These are phyloP conservation scores for Bombus superbus DNA, from an alignment of 1,140 invertebrate genomes.

Conservation along the genomic window DNA sequence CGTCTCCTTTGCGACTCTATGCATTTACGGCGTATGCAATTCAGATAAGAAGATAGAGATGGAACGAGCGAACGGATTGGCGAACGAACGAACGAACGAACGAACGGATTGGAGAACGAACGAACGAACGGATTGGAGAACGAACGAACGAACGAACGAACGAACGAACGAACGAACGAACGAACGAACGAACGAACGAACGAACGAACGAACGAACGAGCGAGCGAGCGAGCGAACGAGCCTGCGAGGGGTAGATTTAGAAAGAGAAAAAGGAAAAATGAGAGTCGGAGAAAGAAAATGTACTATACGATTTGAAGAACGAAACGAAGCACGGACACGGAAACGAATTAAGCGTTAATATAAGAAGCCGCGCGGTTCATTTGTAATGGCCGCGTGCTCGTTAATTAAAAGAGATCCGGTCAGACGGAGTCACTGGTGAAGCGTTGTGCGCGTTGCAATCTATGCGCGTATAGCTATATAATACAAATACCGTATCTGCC, in stretches of 20 bases:
- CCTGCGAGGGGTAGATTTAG: background rate
- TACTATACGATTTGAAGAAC: slow-evolving; percentile 3
- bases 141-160: too few species aligned
- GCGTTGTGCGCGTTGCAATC: background rate
- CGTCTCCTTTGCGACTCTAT: background rate
- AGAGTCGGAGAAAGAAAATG: slow-evolving; percentile 12
- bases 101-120: too few species aligned
- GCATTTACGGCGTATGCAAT: slow-evolving; percentile 22
- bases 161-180: background rate
- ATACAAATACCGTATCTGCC: slow-evolving; percentile 23
- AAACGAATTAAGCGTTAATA: slow-evolving; percentile 74
- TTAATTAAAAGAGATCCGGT: slow-evolving; percentile 72
- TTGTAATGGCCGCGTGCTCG: slow-evolving; percentile 72
- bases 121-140: too few species aligned
- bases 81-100: too few species aligned
- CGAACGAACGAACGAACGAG: too few species aligned
- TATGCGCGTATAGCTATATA: background rate
- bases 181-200: too few species aligned
- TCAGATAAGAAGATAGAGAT: slow-evolving; percentile 8
- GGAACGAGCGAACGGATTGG: background rate
- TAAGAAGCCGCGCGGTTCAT: slow-evolving; percentile 72
- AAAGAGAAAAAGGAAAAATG: slow-evolving; percentile 29
- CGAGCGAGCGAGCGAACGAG: background rate
- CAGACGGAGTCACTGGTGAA: slow-evolving; percentile 23
- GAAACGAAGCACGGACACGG: slow-evolving; percentile 22